Evolutionary conservation across 2,113 vertebrate genomes (phyloP).

Genomic region (Alethe diademata): DNA sequence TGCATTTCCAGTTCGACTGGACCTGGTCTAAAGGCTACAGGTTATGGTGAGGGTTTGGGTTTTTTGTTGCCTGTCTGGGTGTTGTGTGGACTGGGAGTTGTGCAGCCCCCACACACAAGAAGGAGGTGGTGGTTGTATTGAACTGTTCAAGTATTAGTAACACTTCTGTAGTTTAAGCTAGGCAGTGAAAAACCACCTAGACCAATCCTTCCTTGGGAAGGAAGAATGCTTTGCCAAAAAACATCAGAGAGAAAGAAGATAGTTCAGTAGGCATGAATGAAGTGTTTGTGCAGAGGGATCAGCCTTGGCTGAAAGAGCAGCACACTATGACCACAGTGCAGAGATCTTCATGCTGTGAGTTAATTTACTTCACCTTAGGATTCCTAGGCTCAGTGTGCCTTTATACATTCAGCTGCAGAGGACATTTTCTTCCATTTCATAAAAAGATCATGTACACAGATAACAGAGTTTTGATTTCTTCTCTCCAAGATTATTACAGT

Average conservation of each 20-base stretch:
- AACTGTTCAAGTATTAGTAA: not conserved
- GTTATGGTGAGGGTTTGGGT: not conserved
- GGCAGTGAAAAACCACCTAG: not conserved
- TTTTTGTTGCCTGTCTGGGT: not conserved
- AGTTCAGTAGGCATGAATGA: not conserved
- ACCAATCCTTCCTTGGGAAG: not conserved
- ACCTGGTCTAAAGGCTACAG: not conserved
- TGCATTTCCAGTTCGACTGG: not conserved
- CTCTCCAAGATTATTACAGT: constrained; percentile 86
- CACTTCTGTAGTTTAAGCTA: not conserved
- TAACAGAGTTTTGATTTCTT: not conserved
- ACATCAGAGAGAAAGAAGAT: not conserved
- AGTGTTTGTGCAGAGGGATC: not conserved
- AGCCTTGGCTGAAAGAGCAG: not conserved
- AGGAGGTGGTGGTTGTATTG: not conserved
- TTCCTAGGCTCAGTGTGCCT: rapidly evolving
- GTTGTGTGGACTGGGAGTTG: not conserved
- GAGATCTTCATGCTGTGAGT: not conserved
- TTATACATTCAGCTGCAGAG: not conserved
- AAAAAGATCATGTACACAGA: not conserved
- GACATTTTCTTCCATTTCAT: not conserved
- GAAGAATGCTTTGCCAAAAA: not conserved
- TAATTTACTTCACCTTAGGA: not conserved
- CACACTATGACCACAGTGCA: not conserved
- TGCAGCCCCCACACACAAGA: not conserved